Conservation (phyloP, 2,888 invertebrate species). For the Drosophila basisetae region DNA sequence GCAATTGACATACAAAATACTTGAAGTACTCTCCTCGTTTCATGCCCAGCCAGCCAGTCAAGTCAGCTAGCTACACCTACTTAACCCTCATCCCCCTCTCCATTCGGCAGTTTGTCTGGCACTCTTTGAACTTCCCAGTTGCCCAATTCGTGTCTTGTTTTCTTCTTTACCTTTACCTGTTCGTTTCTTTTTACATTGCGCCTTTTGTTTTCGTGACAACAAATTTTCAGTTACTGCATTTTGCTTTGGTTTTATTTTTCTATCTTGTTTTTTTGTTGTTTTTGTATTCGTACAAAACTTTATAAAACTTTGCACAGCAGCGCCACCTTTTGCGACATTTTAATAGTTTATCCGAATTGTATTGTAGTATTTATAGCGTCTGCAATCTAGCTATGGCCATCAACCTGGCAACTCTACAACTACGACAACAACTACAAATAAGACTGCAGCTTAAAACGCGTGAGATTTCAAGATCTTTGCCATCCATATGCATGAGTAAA, state of each 20-base stretch:
- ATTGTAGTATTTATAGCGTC: slow-evolving; percentile 21
- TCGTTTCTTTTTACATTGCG: slow-evolving; percentile 18
- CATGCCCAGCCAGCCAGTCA: slow-evolving; percentile 7
- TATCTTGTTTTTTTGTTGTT: slow-evolving; percentile 10
- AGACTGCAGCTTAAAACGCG: neutral
- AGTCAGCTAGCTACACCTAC: slow-evolving; percentile 30
- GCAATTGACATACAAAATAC: slow-evolving; percentile 80
- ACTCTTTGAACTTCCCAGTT: slow-evolving; percentile 32
- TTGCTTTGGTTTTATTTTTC: neutral
- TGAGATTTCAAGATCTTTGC: neutral
- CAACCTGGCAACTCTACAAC: slow-evolving; percentile 3
- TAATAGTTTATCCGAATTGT: slow-evolving; percentile 35
- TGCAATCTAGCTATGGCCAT: slow-evolving; percentile 1
- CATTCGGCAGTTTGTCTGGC: neutral
- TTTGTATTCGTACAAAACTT: slow-evolving; percentile 39
- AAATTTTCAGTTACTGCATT: slow-evolving; percentile 56
- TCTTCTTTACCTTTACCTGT: slow-evolving; percentile 26
- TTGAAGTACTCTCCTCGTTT: slow-evolving; percentile 55
- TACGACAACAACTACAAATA: neutral
- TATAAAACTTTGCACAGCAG: slow-evolving; percentile 39
- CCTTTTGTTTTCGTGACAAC: slow-evolving; percentile 34
- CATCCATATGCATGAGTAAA: slow-evolving; percentile 16
- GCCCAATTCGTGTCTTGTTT: slow-evolving; percentile 47
- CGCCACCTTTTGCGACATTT: slow-evolving; percentile 43
- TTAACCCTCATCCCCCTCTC: neutral